Percentiles rank a stretch among this genome's conserved stretches.
Evolutionary conservation across 2,888 invertebrate genomes (phyloP).

Genomic region (Campoplex capitator): DNA sequence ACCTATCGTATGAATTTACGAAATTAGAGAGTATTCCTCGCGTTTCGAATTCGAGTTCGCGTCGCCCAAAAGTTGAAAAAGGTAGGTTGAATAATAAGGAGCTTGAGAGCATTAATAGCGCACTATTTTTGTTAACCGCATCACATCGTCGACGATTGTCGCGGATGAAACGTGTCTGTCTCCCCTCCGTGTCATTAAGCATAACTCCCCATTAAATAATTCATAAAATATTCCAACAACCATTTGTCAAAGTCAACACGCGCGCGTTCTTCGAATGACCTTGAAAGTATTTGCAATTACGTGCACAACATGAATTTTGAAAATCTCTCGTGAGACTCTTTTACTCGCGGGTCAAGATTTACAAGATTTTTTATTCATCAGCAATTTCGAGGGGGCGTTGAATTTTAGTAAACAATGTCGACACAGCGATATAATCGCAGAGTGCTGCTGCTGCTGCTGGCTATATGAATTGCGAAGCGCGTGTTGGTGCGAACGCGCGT

Average conservation of each 20-base stretch:
- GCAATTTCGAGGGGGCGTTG: conserved; percentile 8
- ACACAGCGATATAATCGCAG: conserved; percentile 35
- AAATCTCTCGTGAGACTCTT: background rate
- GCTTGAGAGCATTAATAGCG: background rate
- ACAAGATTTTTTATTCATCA: background rate
- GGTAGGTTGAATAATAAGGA: background rate
- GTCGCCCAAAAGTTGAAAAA: background rate
- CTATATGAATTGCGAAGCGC: conserved; percentile 28
- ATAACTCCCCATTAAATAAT: conserved; percentile 30
- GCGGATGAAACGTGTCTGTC: conserved; percentile 5
- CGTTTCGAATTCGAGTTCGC: too few relatives aligned
- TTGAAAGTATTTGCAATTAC: background rate
- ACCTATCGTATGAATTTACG: too few relatives aligned
- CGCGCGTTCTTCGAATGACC: conserved; percentile 10
- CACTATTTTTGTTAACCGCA: background rate
- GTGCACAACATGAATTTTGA: background rate
- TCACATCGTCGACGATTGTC: background rate
- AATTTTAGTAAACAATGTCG: conserved; percentile 53
- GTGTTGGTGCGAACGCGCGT: conserved; percentile 47
- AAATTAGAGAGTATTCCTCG: too few relatives aligned
- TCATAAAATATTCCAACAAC: conserved; percentile 31
- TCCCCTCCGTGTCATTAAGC: conserved; percentile 37
- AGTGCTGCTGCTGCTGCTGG: background rate
- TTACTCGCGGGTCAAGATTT: background rate
- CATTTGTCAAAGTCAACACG: conserved; percentile 19